Evolutionary conservation across 2,888 invertebrate genomes (phyloP).

Genomic region (Brenthis hecate): DNA sequence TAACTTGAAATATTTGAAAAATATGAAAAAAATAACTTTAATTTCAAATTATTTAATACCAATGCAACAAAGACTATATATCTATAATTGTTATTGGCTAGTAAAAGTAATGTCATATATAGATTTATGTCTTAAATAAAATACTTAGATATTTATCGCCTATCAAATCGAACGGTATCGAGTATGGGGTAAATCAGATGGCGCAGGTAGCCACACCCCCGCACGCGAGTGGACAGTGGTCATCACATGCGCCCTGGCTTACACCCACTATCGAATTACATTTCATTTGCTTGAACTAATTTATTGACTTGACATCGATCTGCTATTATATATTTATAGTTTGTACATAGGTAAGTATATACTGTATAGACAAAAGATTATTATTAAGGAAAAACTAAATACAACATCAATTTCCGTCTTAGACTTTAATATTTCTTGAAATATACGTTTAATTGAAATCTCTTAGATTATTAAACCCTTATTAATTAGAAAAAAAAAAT

Average conservation of each 20-base stretch:
- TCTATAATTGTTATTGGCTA: no score
- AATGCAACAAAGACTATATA: no score
- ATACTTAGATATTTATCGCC: conserved; percentile 23
- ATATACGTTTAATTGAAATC: no score
- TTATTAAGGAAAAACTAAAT: no score
- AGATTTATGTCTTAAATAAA: not conserved
- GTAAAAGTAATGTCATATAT: not conserved
- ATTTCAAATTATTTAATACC: not conserved
- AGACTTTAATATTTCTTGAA: no score
- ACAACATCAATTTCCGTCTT: no score
- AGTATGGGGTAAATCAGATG: conserved; percentile 52
- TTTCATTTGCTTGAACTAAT: conserved; percentile 21
- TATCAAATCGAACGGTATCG: conserved; percentile 60
- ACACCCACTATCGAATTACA: conserved; percentile 49
- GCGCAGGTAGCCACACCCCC: conserved; percentile 64
- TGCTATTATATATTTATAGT: no score
- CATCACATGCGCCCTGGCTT: conserved; percentile 73
- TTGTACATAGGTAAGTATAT: not conserved
- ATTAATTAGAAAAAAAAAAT: not conserved
- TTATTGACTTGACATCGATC: conserved; percentile 10
- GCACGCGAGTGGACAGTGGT: conserved; percentile 73
- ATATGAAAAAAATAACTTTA: not conserved
- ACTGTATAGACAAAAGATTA: not conserved
- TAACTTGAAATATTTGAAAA: not conserved
- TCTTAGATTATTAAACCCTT: not conserved